phyloP scores from a whole-genome alignment of 35 echinoderm and acorn worm genomes.

The Eucidaris tribuloides region DNA sequence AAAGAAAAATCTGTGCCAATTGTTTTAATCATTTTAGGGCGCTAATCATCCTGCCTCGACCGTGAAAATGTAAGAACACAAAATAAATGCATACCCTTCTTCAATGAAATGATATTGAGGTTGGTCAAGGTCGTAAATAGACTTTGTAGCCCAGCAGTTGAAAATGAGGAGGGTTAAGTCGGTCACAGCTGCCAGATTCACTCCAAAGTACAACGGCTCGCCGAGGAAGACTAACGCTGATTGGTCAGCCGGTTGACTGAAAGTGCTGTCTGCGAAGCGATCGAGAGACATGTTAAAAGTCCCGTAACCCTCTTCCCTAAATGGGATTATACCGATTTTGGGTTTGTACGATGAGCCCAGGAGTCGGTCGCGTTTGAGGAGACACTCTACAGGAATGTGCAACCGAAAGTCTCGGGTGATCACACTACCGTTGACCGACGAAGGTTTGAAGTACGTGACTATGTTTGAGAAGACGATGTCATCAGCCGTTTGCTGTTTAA shows the following conservation, averaged over 20 bases:
- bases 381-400: neutral
- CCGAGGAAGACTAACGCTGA: neutral
- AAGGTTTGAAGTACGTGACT: slow-evolving; percentile 11
- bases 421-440: neutral
- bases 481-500: neutral
- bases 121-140: neutral
- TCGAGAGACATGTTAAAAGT: neutral
- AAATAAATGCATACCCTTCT: too few relatives aligned
- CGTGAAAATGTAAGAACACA: too few relatives aligned
- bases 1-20: too few relatives aligned
- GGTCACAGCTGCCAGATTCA: neutral
- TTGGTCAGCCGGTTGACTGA: neutral
- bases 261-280: neutral
- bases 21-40: too few relatives aligned
- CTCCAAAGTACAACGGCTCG: neutral
- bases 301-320: neutral
- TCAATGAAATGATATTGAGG: neutral
- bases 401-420: slow-evolving; percentile 4
- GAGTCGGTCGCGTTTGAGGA: neutral
- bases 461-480: neutral
- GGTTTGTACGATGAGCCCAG: neutral
- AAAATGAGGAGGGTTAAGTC: neutral
- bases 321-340: neutral
- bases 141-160: neutral
- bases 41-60: too few relatives aligned